Evolutionary conservation across 1,140 invertebrate genomes (phyloP), one percentile per base, ranked within the genome.

Genomic region (Zaprionus tsacasi): DNA sequence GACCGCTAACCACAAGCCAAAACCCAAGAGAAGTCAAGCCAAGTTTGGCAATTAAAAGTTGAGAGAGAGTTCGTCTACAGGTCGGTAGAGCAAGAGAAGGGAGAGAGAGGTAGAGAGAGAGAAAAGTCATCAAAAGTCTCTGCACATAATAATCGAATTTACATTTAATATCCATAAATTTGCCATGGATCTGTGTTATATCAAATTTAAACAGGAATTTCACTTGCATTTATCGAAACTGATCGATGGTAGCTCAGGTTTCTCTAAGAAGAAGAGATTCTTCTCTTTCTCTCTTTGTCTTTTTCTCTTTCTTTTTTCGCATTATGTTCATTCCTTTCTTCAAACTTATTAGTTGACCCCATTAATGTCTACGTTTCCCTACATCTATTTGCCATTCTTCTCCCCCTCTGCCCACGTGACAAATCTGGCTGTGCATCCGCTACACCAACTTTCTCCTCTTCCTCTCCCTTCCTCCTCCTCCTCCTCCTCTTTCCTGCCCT

Each of bases 41-140:
- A 86, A 88, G 77, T 88, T 88, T 88, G 36, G 77, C 85, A 88
- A 88, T 88, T 88, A 88, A 87, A 88, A 88, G 52, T 88, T 88
- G 70, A 64, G 27, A 64, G 27, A 4, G 27, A 30, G 5, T 52
- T 7, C 12, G 15, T 15, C n/a, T 6, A 2, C 38, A 43, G 13
- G 38, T 43, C 38, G 6, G 1, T 25, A 25, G 21, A 15, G 8
- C 30, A 7, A 12, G 10, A 21, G 15, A 21, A 0, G 12, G 7
- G 50, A 6, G 3, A n/a, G 13, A 15, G 6, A 15, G 27, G 21
- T 21, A 21, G 21, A 21, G 21, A 1, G 21, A 21, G 13, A 54
- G 25, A 55, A 15, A 33, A 55, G 27, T 27, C n/a, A n/a, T 33
- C 12, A 27, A 33, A 25, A 55, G 12, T 6, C 27, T 3, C 27